These are phyloP conservation scores for Macroramphosus scolopax DNA, from an alignment of 2,797 vertebrate genomes.

Conservation along the genomic window DNA sequence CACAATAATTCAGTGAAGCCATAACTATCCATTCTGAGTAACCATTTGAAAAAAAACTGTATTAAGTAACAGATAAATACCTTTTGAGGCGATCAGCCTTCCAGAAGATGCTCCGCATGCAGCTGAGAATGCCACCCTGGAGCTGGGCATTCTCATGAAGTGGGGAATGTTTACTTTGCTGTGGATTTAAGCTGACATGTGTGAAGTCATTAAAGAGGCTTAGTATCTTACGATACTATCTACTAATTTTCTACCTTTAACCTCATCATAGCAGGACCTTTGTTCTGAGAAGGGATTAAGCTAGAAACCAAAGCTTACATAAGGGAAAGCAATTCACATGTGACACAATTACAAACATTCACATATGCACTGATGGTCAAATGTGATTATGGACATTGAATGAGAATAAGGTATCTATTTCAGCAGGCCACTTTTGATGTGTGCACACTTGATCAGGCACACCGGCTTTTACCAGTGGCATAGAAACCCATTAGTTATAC, in stretches of 20 bases:
- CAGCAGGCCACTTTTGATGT: constrained; percentile 30
- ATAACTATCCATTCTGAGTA: constrained; percentile 15
- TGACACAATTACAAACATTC: constrained; percentile 13
- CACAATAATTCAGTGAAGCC: constrained; percentile 32
- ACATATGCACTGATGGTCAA: constrained; percentile 54
- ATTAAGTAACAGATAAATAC: constrained; percentile 42
- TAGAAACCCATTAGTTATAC: not conserved
- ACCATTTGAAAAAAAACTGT: constrained; percentile 32
- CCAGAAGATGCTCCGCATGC: constrained; percentile 56
- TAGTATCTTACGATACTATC: constrained; percentile 54
- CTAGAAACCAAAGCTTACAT: constrained; percentile 26
- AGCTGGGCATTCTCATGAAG: constrained; percentile 42
- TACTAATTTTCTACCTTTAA: constrained; percentile 64
- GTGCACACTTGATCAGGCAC: constrained; percentile 4
- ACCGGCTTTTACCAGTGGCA: not conserved
- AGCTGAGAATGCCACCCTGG: constrained; percentile 70
- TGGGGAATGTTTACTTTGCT: constrained; percentile 61
- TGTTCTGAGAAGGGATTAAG: constrained; percentile 20
- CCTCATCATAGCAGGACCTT: constrained; percentile 50
- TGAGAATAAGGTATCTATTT: constrained; percentile 52
- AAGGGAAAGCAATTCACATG: too few relatives aligned
- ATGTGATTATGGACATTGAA: constrained; percentile 38
- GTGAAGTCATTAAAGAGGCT: constrained; percentile 61
- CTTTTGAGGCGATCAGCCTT: constrained; percentile 54
- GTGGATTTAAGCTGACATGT: constrained; percentile 63